Conservation (phyloP, 2,888 invertebrate genomes). For the Nomada fucata region DNA sequence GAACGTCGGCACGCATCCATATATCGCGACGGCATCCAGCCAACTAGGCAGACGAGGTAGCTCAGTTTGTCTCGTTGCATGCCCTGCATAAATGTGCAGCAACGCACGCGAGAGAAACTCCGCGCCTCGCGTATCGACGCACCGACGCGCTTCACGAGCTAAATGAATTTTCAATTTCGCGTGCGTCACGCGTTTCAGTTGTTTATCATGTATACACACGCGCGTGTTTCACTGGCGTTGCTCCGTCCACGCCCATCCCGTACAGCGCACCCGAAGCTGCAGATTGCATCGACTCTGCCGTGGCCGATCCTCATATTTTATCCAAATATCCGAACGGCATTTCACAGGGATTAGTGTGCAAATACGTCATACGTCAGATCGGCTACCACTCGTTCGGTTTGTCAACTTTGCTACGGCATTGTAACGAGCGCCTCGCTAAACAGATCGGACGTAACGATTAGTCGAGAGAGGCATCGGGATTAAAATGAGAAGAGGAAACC, state of each 20-base stretch:
- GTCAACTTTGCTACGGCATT: too few species aligned
- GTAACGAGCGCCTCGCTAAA: too few species aligned
- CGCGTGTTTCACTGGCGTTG: background rate
- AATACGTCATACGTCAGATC: background rate
- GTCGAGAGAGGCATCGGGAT: conserved; percentile 12
- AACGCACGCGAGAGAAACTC: conserved; percentile 61
- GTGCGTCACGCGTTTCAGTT: conserved; percentile 57
- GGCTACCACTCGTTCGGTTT: too few species aligned
- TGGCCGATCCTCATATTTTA: conserved; percentile 57
- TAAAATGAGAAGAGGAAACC: conserved; percentile 16
- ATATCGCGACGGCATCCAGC: conserved; percentile 20
- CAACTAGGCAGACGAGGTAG: conserved; percentile 22
- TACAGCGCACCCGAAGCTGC: conserved; percentile 9
- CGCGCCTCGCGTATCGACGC: conserved; percentile 45
- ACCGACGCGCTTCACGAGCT: conserved; percentile 48
- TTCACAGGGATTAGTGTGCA: background rate
- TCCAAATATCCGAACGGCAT: conserved; percentile 39
- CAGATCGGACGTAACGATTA: background rate
- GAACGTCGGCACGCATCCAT: conserved; percentile 49
- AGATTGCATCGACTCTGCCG: conserved; percentile 43
- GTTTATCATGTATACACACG: conserved; percentile 41
- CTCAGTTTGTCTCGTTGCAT: conserved; percentile 50
- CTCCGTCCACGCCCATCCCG: background rate
- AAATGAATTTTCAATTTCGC: conserved; percentile 67
- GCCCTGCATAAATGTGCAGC: conserved; percentile 62